Conservation (phyloP, 2,113 vertebrate species). For the Phylloscopus trochiloides region DNA sequence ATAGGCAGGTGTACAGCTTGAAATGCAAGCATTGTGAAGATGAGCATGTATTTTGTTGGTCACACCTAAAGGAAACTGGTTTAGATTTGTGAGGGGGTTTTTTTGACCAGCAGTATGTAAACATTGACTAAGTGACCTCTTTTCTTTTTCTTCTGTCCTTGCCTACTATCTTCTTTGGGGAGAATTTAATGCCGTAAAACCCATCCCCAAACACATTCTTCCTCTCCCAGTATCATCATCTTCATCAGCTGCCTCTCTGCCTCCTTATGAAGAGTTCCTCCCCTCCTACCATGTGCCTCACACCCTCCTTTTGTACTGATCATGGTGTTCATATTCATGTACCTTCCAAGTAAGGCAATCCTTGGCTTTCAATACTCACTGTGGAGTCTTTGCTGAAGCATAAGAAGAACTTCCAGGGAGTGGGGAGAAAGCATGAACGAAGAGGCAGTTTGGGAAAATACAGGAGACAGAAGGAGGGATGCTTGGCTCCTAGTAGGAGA, state of each 20-base stretch:
- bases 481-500: not conserved
- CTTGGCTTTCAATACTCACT: not conserved
- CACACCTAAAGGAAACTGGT: not conserved
- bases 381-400: accelerated
- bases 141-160: not conserved
- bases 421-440: not conserved
- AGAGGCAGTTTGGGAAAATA: not conserved
- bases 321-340: not conserved
- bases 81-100: not conserved
- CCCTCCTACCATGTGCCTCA: not conserved
- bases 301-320: not conserved
- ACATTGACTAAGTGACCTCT: not conserved
- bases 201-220: not conserved
- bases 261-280: not conserved
- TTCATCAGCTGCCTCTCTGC: not conserved
- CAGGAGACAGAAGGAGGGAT: not conserved
- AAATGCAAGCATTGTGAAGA: not conserved
- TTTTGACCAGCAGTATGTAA: not conserved
- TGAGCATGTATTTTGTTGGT: not conserved
- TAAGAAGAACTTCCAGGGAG: not conserved
- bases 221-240: not conserved
- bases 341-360: not conserved
- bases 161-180: not conserved
- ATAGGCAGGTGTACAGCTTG: not conserved
- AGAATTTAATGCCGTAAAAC: not conserved